Conservation (phyloP, 1,140 invertebrate genomes). For the Plutomurus gul region DNA sequence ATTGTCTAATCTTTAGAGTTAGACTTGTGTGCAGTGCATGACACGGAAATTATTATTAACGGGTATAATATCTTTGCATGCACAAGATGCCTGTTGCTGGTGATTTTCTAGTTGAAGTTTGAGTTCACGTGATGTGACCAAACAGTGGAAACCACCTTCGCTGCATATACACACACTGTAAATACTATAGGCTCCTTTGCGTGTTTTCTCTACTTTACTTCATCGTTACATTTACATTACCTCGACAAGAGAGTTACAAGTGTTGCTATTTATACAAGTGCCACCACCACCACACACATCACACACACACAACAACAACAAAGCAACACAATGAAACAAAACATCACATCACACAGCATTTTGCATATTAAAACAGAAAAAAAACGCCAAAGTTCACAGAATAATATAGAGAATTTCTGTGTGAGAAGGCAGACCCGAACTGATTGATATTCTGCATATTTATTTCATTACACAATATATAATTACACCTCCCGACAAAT, state of each 20-base stretch:
- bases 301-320: not conserved
- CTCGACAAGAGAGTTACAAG: not conserved
- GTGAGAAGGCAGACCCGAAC: no score
- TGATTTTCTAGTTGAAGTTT: conserved; percentile 9
- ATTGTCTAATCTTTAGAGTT: conserved; percentile 9
- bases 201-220: not conserved
- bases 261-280: conserved; percentile 1
- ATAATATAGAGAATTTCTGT: no score
- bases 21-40: not conserved
- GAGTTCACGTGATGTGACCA: conserved; percentile 19
- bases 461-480: not conserved
- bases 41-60: conserved; percentile 39
- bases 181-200: not conserved
- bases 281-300: not conserved
- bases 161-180: not conserved
- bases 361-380: no score
- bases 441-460: conserved; percentile 12
- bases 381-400: no score
- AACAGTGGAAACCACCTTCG: not conserved
- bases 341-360: not conserved
- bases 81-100: conserved; percentile 32
- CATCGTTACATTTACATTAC: not conserved
- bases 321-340: not conserved
- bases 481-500: not conserved
- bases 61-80: conserved; percentile 33